phyloP scores from a whole-genome alignment of 2,888 invertebrate species.

The Parasteatoda lunata region DNA sequence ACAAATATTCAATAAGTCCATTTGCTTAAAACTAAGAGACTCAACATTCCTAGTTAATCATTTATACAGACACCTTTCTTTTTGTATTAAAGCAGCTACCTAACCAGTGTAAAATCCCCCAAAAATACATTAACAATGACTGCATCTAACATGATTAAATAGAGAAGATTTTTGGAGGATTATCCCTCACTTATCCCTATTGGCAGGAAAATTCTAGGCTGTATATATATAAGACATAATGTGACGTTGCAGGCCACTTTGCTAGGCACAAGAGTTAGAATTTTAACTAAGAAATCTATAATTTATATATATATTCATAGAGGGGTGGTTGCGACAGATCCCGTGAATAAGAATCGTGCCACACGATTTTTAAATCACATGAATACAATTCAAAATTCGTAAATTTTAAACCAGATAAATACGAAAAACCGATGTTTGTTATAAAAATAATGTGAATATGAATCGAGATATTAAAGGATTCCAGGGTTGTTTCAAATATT shows the following conservation, averaged over 20 bases:
- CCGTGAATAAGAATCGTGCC: not conserved
- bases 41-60: not conserved
- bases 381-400: no score
- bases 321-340: not conserved
- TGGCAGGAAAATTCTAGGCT: slow-evolving; percentile 67
- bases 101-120: slow-evolving; percentile 66
- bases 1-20: no score
- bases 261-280: slow-evolving; percentile 67
- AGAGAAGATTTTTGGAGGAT: slow-evolving; percentile 55
- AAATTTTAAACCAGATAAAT: no score
- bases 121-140: slow-evolving; percentile 56
- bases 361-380: no score
- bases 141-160: slow-evolving; percentile 47
- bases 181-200: slow-evolving; percentile 55
- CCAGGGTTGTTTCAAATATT: no score
- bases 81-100: slow-evolving; percentile 56
- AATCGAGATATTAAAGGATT: no score
- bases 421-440: no score
- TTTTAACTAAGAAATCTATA: slow-evolving; percentile 64
- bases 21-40: not conserved
- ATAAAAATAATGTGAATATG: no score
- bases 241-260: slow-evolving; percentile 38
- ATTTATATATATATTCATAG: slow-evolving; percentile 26
- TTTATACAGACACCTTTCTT: slow-evolving; percentile 18
- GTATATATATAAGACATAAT: slow-evolving; percentile 29